A percentile compares a stretch with the other conserved stretches of the same genome.
These are phyloP conservation scores for Fregata magnificens DNA, from an alignment of 2,113 vertebrate species.

Conservation along the genomic window DNA sequence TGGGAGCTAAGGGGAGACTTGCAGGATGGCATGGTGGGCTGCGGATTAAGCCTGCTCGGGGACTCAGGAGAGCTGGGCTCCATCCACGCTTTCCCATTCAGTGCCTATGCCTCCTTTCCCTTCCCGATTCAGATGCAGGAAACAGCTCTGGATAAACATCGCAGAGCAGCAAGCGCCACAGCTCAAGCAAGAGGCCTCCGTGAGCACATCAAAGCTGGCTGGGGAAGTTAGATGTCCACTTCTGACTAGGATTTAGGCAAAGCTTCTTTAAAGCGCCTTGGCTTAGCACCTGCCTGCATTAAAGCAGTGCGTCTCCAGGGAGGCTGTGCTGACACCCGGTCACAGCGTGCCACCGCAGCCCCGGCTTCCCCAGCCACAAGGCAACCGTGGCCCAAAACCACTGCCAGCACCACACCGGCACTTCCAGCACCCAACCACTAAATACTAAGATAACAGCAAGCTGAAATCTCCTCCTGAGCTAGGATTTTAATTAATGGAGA, in stretches of 20 bases:
- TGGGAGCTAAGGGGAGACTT: background rate
- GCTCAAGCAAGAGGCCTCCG: background rate
- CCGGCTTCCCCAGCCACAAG: background rate
- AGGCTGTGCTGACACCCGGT: background rate
- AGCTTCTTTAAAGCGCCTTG: background rate
- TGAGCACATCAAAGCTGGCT: background rate
- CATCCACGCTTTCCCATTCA: background rate
- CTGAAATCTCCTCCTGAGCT: background rate
- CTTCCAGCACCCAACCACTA: background rate
- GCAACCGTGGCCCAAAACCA: fast-evolving
- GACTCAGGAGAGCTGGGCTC: background rate
- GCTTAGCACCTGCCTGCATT: background rate
- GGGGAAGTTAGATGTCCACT: background rate
- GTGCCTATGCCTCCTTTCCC: background rate
- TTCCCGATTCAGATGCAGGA: background rate
- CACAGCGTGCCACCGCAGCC: background rate
- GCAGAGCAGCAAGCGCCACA: background rate
- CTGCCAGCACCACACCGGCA: background rate
- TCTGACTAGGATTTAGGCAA: background rate
- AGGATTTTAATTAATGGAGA: background rate
- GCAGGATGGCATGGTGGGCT: background rate
- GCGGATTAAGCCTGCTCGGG: background rate
- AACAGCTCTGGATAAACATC: background rate
- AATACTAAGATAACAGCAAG: background rate
- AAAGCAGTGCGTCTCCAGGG: background rate